phyloP scores from a whole-genome alignment of 2,113 vertebrate genomes.

The Phrynosoma blainvillii region DNA sequence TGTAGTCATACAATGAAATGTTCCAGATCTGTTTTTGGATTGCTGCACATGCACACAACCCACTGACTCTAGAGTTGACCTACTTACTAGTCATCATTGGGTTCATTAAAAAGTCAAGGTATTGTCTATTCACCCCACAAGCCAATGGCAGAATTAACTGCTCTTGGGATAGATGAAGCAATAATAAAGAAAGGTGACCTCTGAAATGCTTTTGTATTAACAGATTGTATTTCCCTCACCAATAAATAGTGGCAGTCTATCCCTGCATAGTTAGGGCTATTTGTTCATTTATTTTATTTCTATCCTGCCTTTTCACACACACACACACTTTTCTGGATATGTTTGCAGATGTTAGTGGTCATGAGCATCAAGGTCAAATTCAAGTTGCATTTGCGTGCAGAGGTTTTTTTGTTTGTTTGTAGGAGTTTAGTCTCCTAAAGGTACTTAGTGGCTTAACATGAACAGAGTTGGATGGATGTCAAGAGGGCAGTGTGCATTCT shows the following conservation, averaged over 20 bases:
- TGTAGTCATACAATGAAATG: not conserved
- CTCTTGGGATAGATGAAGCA: not conserved
- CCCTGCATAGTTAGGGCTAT: not conserved
- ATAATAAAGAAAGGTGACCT: not conserved
- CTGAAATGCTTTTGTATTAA: not conserved
- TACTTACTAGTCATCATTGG: not conserved
- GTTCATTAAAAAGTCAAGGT: not conserved
- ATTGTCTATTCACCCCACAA: not conserved
- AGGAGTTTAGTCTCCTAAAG: not conserved
- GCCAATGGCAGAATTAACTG: not conserved
- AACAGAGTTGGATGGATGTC: not conserved
- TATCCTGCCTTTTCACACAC: no score
- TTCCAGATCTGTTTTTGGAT: not conserved
- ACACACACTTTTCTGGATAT: not conserved
- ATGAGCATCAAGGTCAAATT: conserved; percentile 19
- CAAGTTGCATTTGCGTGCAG: not conserved
- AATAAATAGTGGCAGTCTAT: not conserved
- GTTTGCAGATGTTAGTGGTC: not conserved
- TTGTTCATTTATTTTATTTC: no score
- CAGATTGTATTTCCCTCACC: not conserved
- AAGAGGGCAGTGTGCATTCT: not conserved
- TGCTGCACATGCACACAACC: not conserved
- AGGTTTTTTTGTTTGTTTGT: not conserved
- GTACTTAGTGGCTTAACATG: conserved; percentile 21
- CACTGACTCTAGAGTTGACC: not conserved